Percentiles rank a stretch among this genome's conserved stretches.
Evolutionary conservation across 92 coral and sea anemone species (phyloP).

Genomic region (Plumapathes pennacea): DNA sequence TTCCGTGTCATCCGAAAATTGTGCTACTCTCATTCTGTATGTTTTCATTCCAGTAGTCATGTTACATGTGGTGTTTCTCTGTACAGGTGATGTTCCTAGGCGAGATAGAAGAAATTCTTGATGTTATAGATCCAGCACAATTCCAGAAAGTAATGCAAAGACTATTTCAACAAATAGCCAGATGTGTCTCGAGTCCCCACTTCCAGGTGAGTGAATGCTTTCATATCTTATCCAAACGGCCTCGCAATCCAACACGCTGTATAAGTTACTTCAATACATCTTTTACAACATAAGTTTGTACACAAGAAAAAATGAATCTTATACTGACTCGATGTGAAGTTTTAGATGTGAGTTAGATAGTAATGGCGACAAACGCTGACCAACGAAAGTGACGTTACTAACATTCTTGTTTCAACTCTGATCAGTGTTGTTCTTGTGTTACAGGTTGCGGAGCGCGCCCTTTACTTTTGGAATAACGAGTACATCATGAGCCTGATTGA

Average conservation of each 20-base stretch:
- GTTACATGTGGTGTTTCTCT: background rate
- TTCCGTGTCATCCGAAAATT: background rate
- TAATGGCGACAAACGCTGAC: too few species aligned
- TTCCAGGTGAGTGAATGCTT: constrained; percentile 72
- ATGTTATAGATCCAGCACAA: constrained; percentile 98
- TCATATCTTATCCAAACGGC: background rate
- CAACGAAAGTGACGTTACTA: too few species aligned
- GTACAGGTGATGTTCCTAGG: constrained; percentile 96
- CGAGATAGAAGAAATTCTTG: constrained; percentile 98
- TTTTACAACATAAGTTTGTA: too few species aligned
- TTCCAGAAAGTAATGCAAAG: constrained; percentile 81
- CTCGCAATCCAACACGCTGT: too few species aligned
- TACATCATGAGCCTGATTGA: constrained; percentile 99
- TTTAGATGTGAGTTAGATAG: too few species aligned
- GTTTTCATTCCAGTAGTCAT: background rate
- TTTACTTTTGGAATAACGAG: constrained; percentile 99
- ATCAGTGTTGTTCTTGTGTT: background rate
- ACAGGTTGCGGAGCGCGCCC: constrained; percentile 97
- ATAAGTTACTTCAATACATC: too few species aligned
- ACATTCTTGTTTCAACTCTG: background rate
- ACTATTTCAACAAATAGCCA: constrained; percentile 84
- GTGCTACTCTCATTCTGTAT: background rate
- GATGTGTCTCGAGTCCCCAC: constrained; percentile 98
- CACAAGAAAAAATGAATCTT: too few species aligned
- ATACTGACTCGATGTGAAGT: too few species aligned